Conservation (phyloP, 2,797 vertebrate species). For the Triplophysa bombifrons region DNA sequence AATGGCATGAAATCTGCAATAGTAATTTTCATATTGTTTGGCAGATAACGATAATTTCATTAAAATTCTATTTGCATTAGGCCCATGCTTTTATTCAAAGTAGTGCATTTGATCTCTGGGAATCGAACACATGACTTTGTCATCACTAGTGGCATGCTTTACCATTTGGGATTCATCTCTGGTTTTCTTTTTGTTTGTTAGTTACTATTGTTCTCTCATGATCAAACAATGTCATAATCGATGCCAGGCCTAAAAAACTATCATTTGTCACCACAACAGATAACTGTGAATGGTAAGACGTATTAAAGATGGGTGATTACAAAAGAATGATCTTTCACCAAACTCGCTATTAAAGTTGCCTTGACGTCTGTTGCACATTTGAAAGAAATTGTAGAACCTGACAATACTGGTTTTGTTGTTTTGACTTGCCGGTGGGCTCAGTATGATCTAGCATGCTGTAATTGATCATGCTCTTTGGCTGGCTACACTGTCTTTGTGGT, state of each 20-base stretch:
- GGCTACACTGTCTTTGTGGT: conserved; percentile 31
- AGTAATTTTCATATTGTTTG: not conserved
- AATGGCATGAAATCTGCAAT: not conserved
- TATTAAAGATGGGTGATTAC: conserved; percentile 4
- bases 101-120: not conserved
- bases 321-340: conserved; percentile 1
- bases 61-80: not conserved
- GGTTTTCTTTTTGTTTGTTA: not conserved
- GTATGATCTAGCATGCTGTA: not conserved
- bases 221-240: not conserved
- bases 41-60: not conserved
- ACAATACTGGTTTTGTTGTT: conserved; percentile 41
- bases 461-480: conserved; percentile 34
- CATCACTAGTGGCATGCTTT: not conserved
- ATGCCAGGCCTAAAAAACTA: not conserved
- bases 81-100: not conserved
- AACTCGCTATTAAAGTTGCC: conserved; percentile 21
- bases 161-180: not conserved
- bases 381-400: conserved; percentile 27
- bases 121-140: not conserved
- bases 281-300: not conserved
- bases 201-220: not conserved
- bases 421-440: conserved; percentile 32
- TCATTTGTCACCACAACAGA: conserved; percentile 2
- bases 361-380: conserved; percentile 32